Evolutionary conservation across 2,113 vertebrate species (phyloP).

Genomic region (Takifugu bimaculatus): DNA sequence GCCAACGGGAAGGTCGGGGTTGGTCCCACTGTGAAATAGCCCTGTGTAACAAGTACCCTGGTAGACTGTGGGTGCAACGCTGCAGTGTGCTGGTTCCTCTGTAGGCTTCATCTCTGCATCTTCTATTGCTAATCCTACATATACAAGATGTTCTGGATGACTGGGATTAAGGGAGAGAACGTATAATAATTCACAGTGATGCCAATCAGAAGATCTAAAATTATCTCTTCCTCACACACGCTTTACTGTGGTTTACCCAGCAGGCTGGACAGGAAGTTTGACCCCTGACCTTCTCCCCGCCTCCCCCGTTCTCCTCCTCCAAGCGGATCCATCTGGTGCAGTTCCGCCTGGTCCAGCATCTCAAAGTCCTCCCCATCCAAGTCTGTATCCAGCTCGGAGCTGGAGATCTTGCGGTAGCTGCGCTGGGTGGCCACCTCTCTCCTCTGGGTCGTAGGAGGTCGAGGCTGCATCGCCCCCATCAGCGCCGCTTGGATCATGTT

Average conservation of each 20-base stretch:
- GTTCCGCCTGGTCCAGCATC: constrained; percentile 95
- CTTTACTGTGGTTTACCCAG: constrained; percentile 76
- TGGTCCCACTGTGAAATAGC: constrained; percentile 72
- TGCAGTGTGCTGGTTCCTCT: constrained; percentile 51
- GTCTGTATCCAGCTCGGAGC: constrained; percentile 93
- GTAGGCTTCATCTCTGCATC: constrained; percentile 17
- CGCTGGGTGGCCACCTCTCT: constrained; percentile 53
- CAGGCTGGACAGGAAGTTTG: constrained; percentile 76
- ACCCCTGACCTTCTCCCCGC: constrained; percentile 56
- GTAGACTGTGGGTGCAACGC: constrained; percentile 10
- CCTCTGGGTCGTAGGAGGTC: constrained; percentile 57
- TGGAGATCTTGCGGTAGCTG: constrained; percentile 80
- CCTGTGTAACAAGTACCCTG: constrained; percentile 34
- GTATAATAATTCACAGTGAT: constrained; percentile 75
- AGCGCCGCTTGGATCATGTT: constrained; percentile 91
- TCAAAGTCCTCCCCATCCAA: constrained; percentile 95
- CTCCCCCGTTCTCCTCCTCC: constrained; percentile 69
- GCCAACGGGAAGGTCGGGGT: constrained; percentile 67
- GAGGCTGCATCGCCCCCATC: constrained; percentile 78
- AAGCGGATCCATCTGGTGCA: constrained; percentile 89
- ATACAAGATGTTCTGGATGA: constrained; percentile 32
- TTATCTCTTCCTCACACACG: constrained; percentile 6
- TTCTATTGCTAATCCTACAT: constrained; percentile 76
- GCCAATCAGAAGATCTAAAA: constrained; percentile 56
- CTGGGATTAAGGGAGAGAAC: constrained; percentile 23